phyloP scores from a whole-genome alignment of 2,113 vertebrate species.

The Melanotaenia duboulayi region DNA sequence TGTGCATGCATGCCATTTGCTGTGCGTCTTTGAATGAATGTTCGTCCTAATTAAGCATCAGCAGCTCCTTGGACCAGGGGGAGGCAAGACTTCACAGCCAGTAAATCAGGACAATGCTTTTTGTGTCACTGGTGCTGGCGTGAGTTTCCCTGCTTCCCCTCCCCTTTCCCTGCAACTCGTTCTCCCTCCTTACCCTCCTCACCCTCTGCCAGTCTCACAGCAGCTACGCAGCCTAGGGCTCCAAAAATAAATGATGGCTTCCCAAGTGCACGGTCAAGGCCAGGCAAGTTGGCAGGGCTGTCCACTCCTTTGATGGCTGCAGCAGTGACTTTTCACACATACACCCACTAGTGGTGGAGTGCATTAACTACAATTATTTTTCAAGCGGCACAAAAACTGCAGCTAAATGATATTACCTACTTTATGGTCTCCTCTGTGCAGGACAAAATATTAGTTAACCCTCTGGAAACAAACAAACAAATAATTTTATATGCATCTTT shows the following conservation, averaged over 20 bases:
- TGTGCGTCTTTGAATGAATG: slow-evolving; percentile 50
- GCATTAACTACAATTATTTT: slow-evolving; percentile 24
- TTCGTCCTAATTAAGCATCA: slow-evolving; percentile 73
- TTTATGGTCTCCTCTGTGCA: not conserved
- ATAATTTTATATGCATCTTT: not conserved
- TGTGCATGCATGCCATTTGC: slow-evolving; percentile 21
- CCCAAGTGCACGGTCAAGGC: slow-evolving; percentile 75
- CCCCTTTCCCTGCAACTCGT: slow-evolving; percentile 45
- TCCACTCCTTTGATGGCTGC: slow-evolving; percentile 30
- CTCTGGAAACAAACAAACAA: not conserved
- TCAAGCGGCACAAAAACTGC: not conserved
- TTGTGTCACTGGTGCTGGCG: slow-evolving; percentile 79
- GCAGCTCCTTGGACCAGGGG: slow-evolving; percentile 70
- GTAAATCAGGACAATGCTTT: slow-evolving; percentile 84
- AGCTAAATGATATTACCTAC: not conserved
- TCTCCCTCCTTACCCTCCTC: slow-evolving; percentile 49
- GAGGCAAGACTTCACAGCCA: slow-evolving; percentile 74
- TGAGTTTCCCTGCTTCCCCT: slow-evolving; percentile 46
- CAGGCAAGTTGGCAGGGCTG: slow-evolving; percentile 71
- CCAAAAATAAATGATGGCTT: slow-evolving; percentile 81
- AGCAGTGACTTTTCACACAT: slow-evolving; percentile 19
- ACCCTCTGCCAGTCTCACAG: slow-evolving; percentile 67
- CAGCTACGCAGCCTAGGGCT: slow-evolving; percentile 71
- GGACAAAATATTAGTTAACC: not conserved
- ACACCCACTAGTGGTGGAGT: slow-evolving; percentile 59